A percentile compares a stretch with the other conserved stretches of the same genome.
Evolutionary conservation across 2,797 vertebrate species (phyloP).

Genomic region (Squalus acanthias): DNA sequence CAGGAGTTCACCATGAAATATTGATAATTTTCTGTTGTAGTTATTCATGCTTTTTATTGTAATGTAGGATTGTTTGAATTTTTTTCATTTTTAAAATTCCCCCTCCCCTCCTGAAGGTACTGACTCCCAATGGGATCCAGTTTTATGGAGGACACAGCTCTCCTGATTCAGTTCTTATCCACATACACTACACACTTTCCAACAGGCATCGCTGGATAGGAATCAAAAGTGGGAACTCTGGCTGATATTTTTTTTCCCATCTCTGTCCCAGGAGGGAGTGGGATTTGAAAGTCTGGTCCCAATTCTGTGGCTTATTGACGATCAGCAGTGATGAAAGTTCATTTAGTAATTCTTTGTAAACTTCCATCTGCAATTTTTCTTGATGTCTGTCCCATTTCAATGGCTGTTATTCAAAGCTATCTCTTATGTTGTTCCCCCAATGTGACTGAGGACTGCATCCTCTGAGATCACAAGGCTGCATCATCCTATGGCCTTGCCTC

Average conservation of each 20-base stretch:
- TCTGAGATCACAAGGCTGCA: background rate
- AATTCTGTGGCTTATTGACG: background rate
- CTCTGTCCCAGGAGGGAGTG: background rate
- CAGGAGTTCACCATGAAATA: background rate
- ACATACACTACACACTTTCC: background rate
- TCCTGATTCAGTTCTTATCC: background rate
- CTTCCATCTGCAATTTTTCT: background rate
- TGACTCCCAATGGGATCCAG: background rate
- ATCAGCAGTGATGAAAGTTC: background rate
- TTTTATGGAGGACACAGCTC: background rate
- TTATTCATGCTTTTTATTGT: background rate
- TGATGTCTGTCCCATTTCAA: background rate
- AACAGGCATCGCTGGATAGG: background rate
- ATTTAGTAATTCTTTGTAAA: background rate
- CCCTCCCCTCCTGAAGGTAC: background rate
- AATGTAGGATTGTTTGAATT: background rate
- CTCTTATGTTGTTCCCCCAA: background rate
- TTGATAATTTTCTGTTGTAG: background rate
- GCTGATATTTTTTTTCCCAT: background rate
- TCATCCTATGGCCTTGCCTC: background rate
- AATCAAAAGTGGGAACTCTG: background rate
- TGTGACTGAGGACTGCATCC: background rate
- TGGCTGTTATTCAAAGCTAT: background rate
- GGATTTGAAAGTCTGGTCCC: background rate
- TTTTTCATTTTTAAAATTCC: background rate